phyloP scores from a whole-genome alignment of 2,113 vertebrate species.

The Sebastes schlegelii region DNA sequence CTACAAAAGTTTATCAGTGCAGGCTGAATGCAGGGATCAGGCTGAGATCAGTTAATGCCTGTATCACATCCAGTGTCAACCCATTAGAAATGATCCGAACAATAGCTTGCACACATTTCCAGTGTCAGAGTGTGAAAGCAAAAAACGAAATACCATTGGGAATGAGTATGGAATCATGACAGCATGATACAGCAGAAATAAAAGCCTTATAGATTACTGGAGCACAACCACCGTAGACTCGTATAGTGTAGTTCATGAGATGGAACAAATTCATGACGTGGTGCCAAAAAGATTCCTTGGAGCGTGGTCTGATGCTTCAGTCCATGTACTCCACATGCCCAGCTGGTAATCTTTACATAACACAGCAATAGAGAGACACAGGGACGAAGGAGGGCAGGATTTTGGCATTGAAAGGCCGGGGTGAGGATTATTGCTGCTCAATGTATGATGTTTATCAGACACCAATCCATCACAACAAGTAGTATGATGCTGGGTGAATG shows the following conservation, averaged over 20 bases:
- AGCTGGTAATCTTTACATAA: constrained; percentile 28
- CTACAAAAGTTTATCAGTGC: constrained; percentile 4
- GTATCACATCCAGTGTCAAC: background rate
- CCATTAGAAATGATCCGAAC: background rate
- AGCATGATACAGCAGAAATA: constrained; percentile 1
- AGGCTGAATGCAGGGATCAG: background rate
- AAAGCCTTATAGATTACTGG: constrained; percentile 16
- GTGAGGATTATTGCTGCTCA: background rate
- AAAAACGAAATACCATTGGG: background rate
- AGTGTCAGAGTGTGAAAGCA: background rate
- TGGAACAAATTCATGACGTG: constrained; percentile 16
- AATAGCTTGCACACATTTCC: background rate
- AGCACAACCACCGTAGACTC: background rate
- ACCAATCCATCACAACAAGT: constrained; percentile 22
- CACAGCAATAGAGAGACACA: constrained; percentile 4
- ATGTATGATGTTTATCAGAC: constrained; percentile 21
- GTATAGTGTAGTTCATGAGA: constrained; percentile 18
- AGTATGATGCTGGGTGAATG: background rate
- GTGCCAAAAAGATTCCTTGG: constrained; percentile 12
- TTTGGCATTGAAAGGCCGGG: constrained; percentile 2
- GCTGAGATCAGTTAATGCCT: background rate
- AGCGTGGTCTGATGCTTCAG: background rate
- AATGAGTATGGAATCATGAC: background rate
- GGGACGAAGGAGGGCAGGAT: background rate
- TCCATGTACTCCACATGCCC: constrained; percentile 26